phyloP scores from a whole-genome alignment of 1,140 invertebrate species.

The Aleiodes sp. region DNA sequence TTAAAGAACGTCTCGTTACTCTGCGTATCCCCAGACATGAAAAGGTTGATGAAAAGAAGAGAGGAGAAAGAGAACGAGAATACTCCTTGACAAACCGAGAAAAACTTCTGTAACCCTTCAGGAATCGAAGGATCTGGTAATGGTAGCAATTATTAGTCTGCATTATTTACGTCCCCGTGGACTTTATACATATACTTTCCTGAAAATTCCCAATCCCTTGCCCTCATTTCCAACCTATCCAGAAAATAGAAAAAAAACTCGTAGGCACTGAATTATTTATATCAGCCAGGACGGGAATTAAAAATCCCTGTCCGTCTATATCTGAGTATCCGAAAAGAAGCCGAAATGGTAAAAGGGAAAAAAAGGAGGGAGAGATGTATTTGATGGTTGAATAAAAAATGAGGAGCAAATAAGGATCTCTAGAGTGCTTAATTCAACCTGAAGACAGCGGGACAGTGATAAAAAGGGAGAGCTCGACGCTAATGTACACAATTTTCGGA shows the following conservation, averaged over 20 bases:
- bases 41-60: conserved; percentile 26
- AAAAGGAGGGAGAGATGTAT: conserved; percentile 49
- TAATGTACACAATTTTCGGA: conserved; percentile 49
- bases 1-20: conserved; percentile 62
- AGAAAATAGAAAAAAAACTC: too few relatives aligned
- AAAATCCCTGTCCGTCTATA: conserved; percentile 53
- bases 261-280: conserved; percentile 57
- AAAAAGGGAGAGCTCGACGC: conserved; percentile 53
- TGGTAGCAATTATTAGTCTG: conserved; percentile 58
- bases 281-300: conserved; percentile 53
- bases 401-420: conserved; percentile 54
- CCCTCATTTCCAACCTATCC: too few relatives aligned
- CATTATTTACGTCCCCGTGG: conserved; percentile 58
- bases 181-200: conserved; percentile 42
- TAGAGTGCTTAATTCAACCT: conserved; percentile 37
- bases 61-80: not conserved
- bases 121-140: conserved; percentile 43
- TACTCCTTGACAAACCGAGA: not conserved
- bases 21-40: conserved; percentile 46
- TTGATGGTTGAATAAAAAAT: conserved; percentile 63
- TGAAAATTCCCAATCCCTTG: not conserved
- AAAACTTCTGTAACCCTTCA: conserved; percentile 1
- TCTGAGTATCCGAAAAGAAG: conserved; percentile 32
- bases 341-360: not conserved
- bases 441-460: not conserved